A percentile compares a stretch with the other conserved stretches of the same genome.
Conservation (phyloP, 2,797 vertebrate genomes). For the Cossypha heuglini region DNA sequence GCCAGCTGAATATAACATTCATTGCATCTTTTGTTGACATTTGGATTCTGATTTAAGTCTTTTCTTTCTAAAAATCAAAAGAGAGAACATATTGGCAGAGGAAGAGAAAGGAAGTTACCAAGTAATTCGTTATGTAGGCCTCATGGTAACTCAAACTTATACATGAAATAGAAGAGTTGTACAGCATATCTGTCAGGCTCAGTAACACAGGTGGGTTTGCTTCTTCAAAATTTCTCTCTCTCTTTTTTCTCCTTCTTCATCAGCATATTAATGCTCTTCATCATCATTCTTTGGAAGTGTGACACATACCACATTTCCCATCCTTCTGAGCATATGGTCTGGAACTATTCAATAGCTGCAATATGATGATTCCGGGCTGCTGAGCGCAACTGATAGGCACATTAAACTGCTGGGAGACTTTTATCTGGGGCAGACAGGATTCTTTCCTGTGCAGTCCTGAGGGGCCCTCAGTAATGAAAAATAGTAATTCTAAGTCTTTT, state of each 20-base stretch:
- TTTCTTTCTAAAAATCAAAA: neutral
- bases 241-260: neutral
- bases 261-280: constrained; percentile 58
- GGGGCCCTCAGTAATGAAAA: constrained; percentile 66
- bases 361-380: constrained; percentile 60
- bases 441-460: constrained; percentile 61
- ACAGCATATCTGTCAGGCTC: neutral
- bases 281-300: constrained; percentile 54
- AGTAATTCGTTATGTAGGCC: neutral
- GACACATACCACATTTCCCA: constrained; percentile 38
- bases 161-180: neutral
- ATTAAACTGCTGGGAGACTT: constrained; percentile 69
- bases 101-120: neutral
- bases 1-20: neutral
- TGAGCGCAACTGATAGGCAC: constrained; percentile 70
- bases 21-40: neutral
- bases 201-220: neutral
- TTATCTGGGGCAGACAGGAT: constrained; percentile 69
- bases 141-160: neutral
- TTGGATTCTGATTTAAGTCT: neutral
- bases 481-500: constrained; percentile 61
- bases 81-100: neutral
- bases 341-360: constrained; percentile 64
- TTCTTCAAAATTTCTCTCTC: neutral
- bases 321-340: constrained; percentile 64